These are phyloP conservation scores for Lysandra coridon DNA, from an alignment of 2,888 invertebrate genomes.

Conservation along the genomic window DNA sequence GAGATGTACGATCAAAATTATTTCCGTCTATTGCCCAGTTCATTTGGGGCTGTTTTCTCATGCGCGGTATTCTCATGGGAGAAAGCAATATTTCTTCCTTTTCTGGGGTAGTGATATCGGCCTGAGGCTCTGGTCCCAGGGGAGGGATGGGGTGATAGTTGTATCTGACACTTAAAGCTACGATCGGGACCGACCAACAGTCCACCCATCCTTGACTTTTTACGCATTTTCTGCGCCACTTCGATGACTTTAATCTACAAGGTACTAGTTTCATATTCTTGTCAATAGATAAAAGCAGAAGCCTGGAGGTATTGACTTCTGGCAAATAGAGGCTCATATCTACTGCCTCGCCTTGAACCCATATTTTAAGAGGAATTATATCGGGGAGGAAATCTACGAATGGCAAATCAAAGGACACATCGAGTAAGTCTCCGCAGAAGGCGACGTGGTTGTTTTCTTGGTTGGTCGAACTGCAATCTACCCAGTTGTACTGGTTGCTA, in stretches of 20 bases:
- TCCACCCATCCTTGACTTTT: slow-evolving; percentile 93
- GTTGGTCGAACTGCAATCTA: slow-evolving; percentile 97
- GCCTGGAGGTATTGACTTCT: slow-evolving; percentile 93
- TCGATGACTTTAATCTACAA: slow-evolving; percentile 77
- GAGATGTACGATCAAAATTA: slow-evolving; percentile 92
- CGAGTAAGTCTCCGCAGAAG: slow-evolving; percentile 95
- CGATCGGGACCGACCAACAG: slow-evolving; percentile 97
- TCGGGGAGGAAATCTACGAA: slow-evolving; percentile 96
- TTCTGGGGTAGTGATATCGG: slow-evolving; percentile 95
- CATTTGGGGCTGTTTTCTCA: slow-evolving; percentile 85
- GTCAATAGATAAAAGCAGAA: slow-evolving; percentile 90
- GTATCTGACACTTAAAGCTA: slow-evolving; percentile 94
- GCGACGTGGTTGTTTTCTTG: slow-evolving; percentile 97
- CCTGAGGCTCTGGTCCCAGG: slow-evolving; percentile 92
- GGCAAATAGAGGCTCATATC: slow-evolving; percentile 95
- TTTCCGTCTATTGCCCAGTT: slow-evolving; percentile 85
- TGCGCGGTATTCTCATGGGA: slow-evolving; percentile 93
- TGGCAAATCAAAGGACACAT: slow-evolving; percentile 95
- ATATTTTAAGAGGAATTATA: slow-evolving; percentile 92
- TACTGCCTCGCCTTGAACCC: slow-evolving; percentile 97
- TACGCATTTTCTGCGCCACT: slow-evolving; percentile 91
- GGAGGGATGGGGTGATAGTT: slow-evolving; percentile 96
- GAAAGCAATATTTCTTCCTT: slow-evolving; percentile 95
- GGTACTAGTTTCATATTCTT: slow-evolving; percentile 93
- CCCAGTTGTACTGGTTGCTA: slow-evolving; percentile 99